Conservation (phyloP, 2,113 vertebrate species). For the Mugil cephalus region DNA sequence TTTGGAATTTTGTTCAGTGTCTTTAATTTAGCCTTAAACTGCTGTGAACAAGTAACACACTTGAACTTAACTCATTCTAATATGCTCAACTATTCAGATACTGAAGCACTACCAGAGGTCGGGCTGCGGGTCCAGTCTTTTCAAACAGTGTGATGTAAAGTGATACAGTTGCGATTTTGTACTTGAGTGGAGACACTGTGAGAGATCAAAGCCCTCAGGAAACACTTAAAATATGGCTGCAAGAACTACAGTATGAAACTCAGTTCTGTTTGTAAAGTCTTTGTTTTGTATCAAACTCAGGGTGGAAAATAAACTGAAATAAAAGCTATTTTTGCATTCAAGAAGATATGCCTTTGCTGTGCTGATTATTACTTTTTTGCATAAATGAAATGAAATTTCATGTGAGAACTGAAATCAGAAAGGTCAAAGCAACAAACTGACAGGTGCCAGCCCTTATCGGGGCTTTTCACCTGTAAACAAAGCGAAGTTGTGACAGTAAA, state of each 20-base stretch:
- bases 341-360: not conserved
- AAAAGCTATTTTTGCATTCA: constrained; percentile 65
- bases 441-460: constrained; percentile 39
- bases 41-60: constrained; percentile 10
- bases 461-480: constrained; percentile 65
- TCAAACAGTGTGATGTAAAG: constrained; percentile 16
- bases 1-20: constrained; percentile 26
- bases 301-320: constrained; percentile 42
- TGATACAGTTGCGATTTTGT: constrained; percentile 18
- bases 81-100: constrained; percentile 42
- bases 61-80: constrained; percentile 36
- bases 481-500: constrained; percentile 72
- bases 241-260: constrained; percentile 17
- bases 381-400: not conserved
- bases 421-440: constrained; percentile 46
- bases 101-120: constrained; percentile 8
- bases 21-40: constrained; percentile 22
- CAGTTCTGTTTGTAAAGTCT: constrained; percentile 22
- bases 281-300: constrained; percentile 54
- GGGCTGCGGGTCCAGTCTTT: constrained; percentile 21
- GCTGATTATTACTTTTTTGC: not conserved
- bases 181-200: constrained; percentile 24
- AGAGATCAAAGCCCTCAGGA: constrained; percentile 32
- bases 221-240: constrained; percentile 30
- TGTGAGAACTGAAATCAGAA: constrained; percentile 47